Percentiles rank a stretch among this genome's conserved stretches.
phyloP scores from a whole-genome alignment of 2,113 vertebrate genomes.

The Periophthalmus modestus region DNA sequence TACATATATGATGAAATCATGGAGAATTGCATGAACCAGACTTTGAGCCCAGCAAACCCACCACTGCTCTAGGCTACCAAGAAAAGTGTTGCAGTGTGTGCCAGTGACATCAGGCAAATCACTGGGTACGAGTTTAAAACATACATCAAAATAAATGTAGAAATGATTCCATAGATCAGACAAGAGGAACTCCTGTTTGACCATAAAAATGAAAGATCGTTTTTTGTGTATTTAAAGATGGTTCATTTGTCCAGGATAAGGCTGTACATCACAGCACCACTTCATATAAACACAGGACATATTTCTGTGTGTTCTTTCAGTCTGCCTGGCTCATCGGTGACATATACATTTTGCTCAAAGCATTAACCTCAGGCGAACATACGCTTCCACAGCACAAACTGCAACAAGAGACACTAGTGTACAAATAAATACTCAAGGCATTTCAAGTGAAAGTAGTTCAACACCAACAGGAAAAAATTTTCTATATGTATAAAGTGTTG shows the following conservation, averaged over 20 bases:
- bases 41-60: background rate
- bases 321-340: constrained; percentile 21
- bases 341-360: constrained; percentile 21
- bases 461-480: too few species aligned
- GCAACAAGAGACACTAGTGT: background rate
- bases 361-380: background rate
- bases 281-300: background rate
- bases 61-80: background rate
- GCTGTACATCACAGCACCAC: background rate
- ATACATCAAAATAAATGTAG: background rate
- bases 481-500: background rate
- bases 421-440: background rate
- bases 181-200: background rate
- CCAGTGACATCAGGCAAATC: background rate
- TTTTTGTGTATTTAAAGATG: background rate
- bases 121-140: background rate
- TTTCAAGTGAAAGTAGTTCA: background rate
- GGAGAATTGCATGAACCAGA: background rate
- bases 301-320: background rate
- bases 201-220: background rate
- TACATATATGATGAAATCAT: constrained; percentile 24
- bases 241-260: background rate
- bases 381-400: background rate
- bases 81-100: background rate
- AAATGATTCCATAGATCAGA: background rate